Evolutionary conservation across 1,140 invertebrate species (phyloP).

Genomic region (Calosoma granatense): DNA sequence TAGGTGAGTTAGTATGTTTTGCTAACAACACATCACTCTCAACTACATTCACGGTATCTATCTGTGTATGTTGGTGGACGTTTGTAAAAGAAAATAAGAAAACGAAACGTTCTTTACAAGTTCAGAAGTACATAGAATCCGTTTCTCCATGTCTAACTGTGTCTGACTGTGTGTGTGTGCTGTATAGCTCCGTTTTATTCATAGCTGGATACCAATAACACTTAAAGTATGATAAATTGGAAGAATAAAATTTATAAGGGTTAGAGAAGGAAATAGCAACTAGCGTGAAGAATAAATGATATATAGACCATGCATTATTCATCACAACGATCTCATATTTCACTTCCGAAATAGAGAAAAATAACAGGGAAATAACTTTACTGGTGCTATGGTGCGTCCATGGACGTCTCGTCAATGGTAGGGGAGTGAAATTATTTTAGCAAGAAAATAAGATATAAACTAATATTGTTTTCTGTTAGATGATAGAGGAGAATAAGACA

Average conservation of each 20-base stretch:
- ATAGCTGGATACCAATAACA: constrained; percentile 9
- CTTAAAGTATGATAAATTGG: constrained; percentile 6
- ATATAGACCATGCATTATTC: constrained; percentile 11
- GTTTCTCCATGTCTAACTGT: no score
- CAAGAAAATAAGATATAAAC: no score
- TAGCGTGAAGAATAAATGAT: constrained; percentile 10
- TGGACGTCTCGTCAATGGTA: background rate
- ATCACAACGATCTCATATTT: constrained; percentile 10
- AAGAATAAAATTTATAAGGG: constrained; percentile 12
- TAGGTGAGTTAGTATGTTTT: no score
- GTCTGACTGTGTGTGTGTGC: no score
- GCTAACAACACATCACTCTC: background rate
- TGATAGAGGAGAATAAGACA: no score
- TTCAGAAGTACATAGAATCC: no score
- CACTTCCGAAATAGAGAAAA: constrained; percentile 8
- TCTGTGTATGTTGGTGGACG: no score
- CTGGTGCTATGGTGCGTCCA: background rate
- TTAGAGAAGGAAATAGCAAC: background rate
- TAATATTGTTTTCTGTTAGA: no score
- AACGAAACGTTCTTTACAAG: no score
- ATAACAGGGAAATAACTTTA: constrained; percentile 1
- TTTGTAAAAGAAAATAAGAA: background rate
- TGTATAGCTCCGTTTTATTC: background rate
- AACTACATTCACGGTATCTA: background rate
- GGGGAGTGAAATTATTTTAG: no score